These are phyloP conservation scores for Remorina albescens DNA, from an alignment of 2,797 vertebrate genomes.

Conservation along the genomic window DNA sequence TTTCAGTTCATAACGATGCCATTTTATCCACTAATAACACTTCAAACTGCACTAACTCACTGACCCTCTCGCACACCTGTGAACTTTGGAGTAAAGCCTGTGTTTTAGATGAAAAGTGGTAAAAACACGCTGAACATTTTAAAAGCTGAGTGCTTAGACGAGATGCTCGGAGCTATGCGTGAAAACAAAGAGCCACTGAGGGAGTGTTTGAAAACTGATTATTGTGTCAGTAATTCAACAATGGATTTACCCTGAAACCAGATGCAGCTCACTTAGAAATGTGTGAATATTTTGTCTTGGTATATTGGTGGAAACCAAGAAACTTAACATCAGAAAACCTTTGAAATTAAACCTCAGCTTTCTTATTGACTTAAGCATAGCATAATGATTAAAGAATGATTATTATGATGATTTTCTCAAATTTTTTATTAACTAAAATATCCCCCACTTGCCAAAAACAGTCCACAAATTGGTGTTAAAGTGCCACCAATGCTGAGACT, in stretches of 20 bases:
- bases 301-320: too few species aligned
- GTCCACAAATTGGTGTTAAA: too few species aligned
- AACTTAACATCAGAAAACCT: too few species aligned
- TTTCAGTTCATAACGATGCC: conserved; percentile 32
- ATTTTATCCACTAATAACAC: conserved; percentile 39
- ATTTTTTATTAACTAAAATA: too few species aligned
- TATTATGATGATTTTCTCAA: too few species aligned
- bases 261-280: too few species aligned
- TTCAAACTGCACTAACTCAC: conserved; percentile 34
- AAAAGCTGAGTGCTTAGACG: background rate
- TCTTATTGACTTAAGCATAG: too few species aligned
- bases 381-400: too few species aligned
- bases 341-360: too few species aligned
- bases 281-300: background rate
- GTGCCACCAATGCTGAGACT: too few species aligned
- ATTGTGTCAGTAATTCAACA: background rate
- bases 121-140: background rate
- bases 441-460: too few species aligned
- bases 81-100: background rate
- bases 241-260: background rate
- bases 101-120: conserved; percentile 8
- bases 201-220: background rate
- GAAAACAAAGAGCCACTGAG: background rate
- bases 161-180: background rate
- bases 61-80: background rate